Conservation (phyloP, 2,888 invertebrate genomes). For the Nomada fucata region DNA sequence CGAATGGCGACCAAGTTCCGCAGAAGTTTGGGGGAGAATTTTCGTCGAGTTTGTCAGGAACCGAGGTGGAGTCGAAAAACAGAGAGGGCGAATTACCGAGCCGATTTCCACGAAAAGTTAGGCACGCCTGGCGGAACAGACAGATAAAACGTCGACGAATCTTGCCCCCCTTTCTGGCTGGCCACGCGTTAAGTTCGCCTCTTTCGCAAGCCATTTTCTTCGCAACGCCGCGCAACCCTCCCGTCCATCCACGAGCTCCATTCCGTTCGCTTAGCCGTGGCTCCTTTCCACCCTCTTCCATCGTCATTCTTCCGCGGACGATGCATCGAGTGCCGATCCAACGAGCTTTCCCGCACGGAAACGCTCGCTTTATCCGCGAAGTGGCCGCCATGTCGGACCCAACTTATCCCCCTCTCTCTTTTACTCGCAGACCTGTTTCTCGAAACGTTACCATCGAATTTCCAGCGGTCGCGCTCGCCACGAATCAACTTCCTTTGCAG, state of each 20-base stretch:
- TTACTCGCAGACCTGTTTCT: slow-evolving; percentile 40
- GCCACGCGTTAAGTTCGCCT: slow-evolving; percentile 48
- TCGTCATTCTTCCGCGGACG: slow-evolving; percentile 53
- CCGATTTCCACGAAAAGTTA: slow-evolving; percentile 43
- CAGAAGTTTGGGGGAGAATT: slow-evolving; percentile 9
- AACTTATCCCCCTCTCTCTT: background rate
- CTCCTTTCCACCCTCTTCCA: slow-evolving; percentile 39
- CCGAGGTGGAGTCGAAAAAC: background rate
- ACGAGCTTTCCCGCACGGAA: slow-evolving; percentile 72
- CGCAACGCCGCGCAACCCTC: slow-evolving; percentile 29
- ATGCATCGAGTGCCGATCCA: slow-evolving; percentile 66
- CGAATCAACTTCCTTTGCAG: slow-evolving; percentile 39
- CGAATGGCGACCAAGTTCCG: slow-evolving; percentile 12
- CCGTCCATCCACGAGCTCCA: slow-evolving; percentile 50
- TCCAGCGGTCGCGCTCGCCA: background rate
- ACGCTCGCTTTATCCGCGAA: slow-evolving; percentile 71
- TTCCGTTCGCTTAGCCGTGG: slow-evolving; percentile 49
- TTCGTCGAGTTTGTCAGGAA: slow-evolving; percentile 7
- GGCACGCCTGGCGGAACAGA: slow-evolving; percentile 24
- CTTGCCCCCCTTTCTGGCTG: slow-evolving; percentile 39
- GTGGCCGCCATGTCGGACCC: slow-evolving; percentile 60
- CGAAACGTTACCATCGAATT: slow-evolving; percentile 51
- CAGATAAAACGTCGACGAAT: slow-evolving; percentile 56
- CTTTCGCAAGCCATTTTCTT: slow-evolving; percentile 59
- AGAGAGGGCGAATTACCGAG: slow-evolving; percentile 22